Conservation (phyloP, 2,113 vertebrate genomes). For the Isichthys henryi region DNA sequence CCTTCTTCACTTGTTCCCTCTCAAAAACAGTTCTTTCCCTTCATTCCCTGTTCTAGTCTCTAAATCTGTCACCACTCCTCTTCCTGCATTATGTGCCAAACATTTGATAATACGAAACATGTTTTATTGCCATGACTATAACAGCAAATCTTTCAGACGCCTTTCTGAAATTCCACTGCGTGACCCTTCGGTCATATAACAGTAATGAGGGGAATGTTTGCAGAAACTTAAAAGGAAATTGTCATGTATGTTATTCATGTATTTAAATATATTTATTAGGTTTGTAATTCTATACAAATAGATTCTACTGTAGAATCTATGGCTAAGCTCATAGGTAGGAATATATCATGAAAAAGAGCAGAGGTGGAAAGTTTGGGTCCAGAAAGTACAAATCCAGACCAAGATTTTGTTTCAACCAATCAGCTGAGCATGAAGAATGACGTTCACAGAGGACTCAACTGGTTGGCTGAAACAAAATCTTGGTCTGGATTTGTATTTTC, state of each 20-base stretch:
- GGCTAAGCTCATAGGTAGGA: background rate
- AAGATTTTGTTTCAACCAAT: background rate
- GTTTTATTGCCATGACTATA: slow-evolving; percentile 27
- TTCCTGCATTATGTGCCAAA: slow-evolving; percentile 14
- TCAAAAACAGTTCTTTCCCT: background rate
- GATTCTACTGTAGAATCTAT: background rate
- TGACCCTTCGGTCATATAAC: background rate
- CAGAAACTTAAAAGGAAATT: background rate
- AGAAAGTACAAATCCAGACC: background rate
- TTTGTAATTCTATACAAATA: background rate
- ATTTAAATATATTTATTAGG: background rate
- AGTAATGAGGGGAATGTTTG: background rate
- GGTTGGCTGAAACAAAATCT: background rate
- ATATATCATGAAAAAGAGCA: background rate
- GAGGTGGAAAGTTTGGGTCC: background rate
- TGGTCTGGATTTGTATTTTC: background rate
- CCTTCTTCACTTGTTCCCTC: slow-evolving; percentile 28
- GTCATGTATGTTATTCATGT: background rate
- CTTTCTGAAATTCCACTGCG: background rate
- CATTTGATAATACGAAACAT: background rate
- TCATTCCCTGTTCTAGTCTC: slow-evolving; percentile 2
- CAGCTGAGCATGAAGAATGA: background rate
- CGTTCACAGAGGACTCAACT: background rate
- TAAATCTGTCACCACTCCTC: background rate
- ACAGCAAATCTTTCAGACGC: slow-evolving; percentile 25